A percentile compares a stretch with the other conserved stretches of the same genome.
phyloP scores from a whole-genome alignment of 2,797 vertebrate species.

The Bradypus variegatus region DNA sequence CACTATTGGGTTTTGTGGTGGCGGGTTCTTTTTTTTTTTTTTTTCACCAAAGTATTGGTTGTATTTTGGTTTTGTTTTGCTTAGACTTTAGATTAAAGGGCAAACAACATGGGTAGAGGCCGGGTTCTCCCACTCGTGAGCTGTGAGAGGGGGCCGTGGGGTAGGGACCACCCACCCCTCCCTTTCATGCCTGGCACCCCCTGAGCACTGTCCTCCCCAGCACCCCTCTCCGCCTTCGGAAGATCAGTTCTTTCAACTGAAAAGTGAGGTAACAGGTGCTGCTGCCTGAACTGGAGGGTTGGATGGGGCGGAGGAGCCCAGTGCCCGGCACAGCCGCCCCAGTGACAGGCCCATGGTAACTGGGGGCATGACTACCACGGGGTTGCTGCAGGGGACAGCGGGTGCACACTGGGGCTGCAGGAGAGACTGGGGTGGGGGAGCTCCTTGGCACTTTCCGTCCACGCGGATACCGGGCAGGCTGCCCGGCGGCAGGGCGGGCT shows the following conservation, averaged over 20 bases:
- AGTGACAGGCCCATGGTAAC: accelerated
- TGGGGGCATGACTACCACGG: accelerated
- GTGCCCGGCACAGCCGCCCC: accelerated
- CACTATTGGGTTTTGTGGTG: not conserved
- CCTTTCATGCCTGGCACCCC: too few species aligned
- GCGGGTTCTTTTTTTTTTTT: not conserved
- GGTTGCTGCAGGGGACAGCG: not conserved
- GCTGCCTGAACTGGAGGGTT: not conserved
- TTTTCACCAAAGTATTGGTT: not conserved
- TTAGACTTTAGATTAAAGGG: not conserved
- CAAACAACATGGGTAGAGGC: accelerated
- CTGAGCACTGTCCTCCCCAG: not conserved
- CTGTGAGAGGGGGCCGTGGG: not conserved
- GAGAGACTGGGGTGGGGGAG: not conserved
- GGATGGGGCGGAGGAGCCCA: not conserved
- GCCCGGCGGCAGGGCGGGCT: not conserved
- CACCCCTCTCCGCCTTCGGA: not conserved
- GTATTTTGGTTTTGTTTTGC: not conserved
- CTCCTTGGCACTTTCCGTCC: too few species aligned
- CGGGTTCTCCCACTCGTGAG: not conserved
- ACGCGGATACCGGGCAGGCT: not conserved
- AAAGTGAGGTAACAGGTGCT: not conserved
- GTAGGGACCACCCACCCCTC: too few species aligned
- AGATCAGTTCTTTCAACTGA: not conserved
- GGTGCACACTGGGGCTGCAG: accelerated